Percentiles rank a stretch among this genome's conserved stretches.
Conservation (phyloP, 53 echinoderm and acorn worm genomes). For the Henricia sp. region DNA sequence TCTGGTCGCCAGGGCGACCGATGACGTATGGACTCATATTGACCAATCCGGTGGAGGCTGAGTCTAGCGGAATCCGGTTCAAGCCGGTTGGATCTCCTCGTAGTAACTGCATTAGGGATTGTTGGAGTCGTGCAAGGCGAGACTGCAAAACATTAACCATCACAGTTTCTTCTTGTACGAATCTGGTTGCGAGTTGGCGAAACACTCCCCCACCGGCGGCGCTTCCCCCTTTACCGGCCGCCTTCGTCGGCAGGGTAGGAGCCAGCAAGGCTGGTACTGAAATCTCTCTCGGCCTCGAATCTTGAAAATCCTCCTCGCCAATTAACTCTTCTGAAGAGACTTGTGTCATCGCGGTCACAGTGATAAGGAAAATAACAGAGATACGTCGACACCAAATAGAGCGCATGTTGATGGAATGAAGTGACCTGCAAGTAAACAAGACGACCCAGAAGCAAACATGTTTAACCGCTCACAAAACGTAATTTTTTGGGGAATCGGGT, state of each 20-base stretch:
- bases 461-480: no score
- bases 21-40: neutral
- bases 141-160: neutral
- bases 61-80: neutral
- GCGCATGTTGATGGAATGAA: no score
- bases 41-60: no score
- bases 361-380: neutral
- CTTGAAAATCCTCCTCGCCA: neutral
- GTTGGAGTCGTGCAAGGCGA: neutral
- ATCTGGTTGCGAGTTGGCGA: neutral
- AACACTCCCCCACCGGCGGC: neutral
- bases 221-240: neutral
- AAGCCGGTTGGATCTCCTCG: neutral
- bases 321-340: neutral
- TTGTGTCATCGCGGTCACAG: neutral
- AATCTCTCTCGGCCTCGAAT: neutral
- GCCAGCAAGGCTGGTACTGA: neutral
- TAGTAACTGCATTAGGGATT: conserved; percentile 20
- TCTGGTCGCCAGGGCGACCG: neutral
- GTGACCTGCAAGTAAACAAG: no score
- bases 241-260: neutral
- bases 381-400: neutral
- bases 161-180: conserved; percentile 5
- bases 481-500: no score
- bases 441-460: no score